Evolutionary conservation across 2,113 vertebrate species (phyloP).

Genomic region (Emydura subglobosa): DNA sequence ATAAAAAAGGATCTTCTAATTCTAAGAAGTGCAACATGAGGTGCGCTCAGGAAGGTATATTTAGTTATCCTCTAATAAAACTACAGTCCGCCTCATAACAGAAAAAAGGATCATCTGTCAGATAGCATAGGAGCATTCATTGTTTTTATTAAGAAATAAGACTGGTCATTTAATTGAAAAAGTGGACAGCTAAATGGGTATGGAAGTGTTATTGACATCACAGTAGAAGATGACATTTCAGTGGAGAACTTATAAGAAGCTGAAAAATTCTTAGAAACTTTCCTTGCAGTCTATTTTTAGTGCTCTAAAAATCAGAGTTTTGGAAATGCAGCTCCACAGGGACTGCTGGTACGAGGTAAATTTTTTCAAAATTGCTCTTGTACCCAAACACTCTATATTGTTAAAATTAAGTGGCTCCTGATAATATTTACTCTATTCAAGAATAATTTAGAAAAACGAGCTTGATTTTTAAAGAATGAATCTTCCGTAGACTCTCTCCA

Average conservation of each 20-base stretch:
- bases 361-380: neutral
- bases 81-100: neutral
- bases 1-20: neutral
- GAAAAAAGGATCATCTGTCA: neutral
- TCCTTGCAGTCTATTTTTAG: fast-evolving
- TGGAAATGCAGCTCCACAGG: fast-evolving
- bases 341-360: neutral
- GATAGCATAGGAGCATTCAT: neutral
- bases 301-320: neutral
- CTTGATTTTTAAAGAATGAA: neutral
- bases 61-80: neutral
- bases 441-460: neutral
- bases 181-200: neutral
- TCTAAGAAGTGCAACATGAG: neutral
- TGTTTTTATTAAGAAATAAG: neutral
- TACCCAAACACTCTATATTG: neutral
- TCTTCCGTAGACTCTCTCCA: neutral
- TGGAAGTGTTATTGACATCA: neutral
- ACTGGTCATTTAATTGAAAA: neutral
- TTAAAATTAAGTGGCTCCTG: neutral
- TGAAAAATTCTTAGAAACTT: neutral
- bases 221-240: neutral
- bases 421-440: neutral
- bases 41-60: neutral
- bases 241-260: neutral